Base-by-base conservation (phyloP, 2,888 invertebrate species). In the Orthonevra nobilis region DNA sequence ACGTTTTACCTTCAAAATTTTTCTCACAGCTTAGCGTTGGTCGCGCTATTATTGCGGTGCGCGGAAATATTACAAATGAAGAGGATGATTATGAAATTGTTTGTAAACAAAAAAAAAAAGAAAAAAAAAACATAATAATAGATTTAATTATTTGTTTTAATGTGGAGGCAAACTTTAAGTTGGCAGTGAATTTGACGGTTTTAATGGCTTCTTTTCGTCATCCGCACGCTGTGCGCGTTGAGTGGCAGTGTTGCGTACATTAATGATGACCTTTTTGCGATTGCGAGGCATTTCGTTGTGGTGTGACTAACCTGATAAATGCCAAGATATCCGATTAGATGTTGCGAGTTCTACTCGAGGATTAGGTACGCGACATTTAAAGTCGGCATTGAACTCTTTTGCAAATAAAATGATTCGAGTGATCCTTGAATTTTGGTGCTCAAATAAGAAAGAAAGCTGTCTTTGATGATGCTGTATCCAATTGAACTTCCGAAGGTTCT, bases 61-160 rank as follows among this genome's bases (percentile, higher is more conserved):
- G n/a, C 42, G 32, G 61, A 63, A 50, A 48, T 69, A 69, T 56
- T 69, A 40, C 61, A 40, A 61, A 61, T 54, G 54, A 61, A 38
- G 10, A 23, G 28, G 48, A 36, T 17, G n/a, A 20, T 69, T 75
- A 56, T 63, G 75, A 50, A 69, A 75, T 63, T 28, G 40, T 50
- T 6, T 20, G 26, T 14, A 15, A 46, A 17, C 15, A 38, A 30
- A 46, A 26, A 14, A 26, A 7, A 36, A 23, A 40, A 61, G 28
- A 7, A 26, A 17, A 19, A n/a, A n/a, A n/a, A n/a, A n/a, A n/a
- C n/a, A n/a, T n/a, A n/a, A n/a, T n/a, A 3, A 26, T 42, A 32
- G 38, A 52, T 52, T 61, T 40, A 56, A 48, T 60, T 74, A 61
- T 74, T 63, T 46, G 48, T 66, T 60, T 68, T 68, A 52, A 38